Evolutionary conservation across 2,797 vertebrate genomes (phyloP), one percentile per base, ranked within the genome.

Genomic region (Numenius phaeopus): DNA sequence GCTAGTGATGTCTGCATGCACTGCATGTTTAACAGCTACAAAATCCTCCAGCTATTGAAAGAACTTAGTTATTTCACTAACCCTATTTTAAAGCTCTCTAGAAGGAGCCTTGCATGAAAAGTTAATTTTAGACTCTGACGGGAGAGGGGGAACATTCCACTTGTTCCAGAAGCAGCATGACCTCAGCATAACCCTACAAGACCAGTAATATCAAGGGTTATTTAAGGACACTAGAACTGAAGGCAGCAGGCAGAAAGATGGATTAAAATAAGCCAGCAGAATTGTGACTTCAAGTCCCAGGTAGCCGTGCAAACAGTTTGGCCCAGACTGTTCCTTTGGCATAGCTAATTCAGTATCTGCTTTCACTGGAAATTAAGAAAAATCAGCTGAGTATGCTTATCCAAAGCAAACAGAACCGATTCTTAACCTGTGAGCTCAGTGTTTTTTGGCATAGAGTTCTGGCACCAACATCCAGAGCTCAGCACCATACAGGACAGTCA

Each of bases 281-380:
- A 46, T 7, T 61, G 17, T 27, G 30, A 73, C 57, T 77, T 87
- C 19, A 34, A 39, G 49, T 39, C 44, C 13, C 34, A 89, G 30
- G 46, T 76, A 92, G 72, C 73, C 54, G 49, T 2, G 5, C 44
- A 14, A 65, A 77, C 19, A 14, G 37, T 40, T 49, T n/a, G 30
- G 21, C 34, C 26, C 40, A 44, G 32, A 64, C 9, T 15, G 10
- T 30, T 13, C 21, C 30, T 54, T 37, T 29, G 57, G 47, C 79
- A 22, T 10, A 93, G 64, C 59, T 40, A 14, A 77, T 70, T 94
- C 47, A 55, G 47, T 50, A 59, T 75, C 67, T 83, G 47, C 6
- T 90, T 93, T 84, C 89, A 94, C 8, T 58, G 34, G 7, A 95
- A 83, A 20, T 67, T 65, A 71, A 73, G 55, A 91, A 93, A 94